Evolutionary conservation across 2,888 invertebrate genomes (phyloP), one percentile per base, ranked within the genome.

Genomic region (Eilema sororculum): DNA sequence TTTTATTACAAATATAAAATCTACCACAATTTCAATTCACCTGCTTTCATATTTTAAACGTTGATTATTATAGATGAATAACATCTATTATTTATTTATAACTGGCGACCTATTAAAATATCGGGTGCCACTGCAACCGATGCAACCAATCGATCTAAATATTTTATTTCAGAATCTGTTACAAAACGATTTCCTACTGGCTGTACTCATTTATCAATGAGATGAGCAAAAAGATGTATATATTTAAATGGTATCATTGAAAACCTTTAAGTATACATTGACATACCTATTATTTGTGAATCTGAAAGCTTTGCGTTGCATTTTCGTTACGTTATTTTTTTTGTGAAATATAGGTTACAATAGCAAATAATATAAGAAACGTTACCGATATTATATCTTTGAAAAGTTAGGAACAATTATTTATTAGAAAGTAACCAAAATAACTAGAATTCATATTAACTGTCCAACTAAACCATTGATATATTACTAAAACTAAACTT

Each of bases 111-210:
- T 64, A 64, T 22, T 72, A 71, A 74, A 73, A 80, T 71, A 78
- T 73, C 12, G 37, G 60, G 22, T 37, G 56, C 24, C 57, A 58
- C 56, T 66, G 59, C 66, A 62, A 66, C 59, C 65, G 60, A 69
- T 74, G 69, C 71, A 74, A 63, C 56, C 73, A 76, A 77, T 80
- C 78, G 68, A 71, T 71, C 78, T 73, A 74, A 80, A 80, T 77
- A 73, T 71, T 80, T 78, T 70, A 74, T 78, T 75, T 67, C 68
- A 62, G 69, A 72, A 74, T 74, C 58, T 73, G 71, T 77, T 73
- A 73, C 73, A 81, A 75, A 79, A 75, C 76, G 63, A 68, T 79
- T 81, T 75, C 67, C 75, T 72, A 71, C 62, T 74, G 67, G 58
- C 73, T 65, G 60, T 71, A 66, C 61, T 57, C 61, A 28, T 73